Evolutionary conservation across 2,888 invertebrate genomes (phyloP).

Genomic region (Capitulum mitella): DNA sequence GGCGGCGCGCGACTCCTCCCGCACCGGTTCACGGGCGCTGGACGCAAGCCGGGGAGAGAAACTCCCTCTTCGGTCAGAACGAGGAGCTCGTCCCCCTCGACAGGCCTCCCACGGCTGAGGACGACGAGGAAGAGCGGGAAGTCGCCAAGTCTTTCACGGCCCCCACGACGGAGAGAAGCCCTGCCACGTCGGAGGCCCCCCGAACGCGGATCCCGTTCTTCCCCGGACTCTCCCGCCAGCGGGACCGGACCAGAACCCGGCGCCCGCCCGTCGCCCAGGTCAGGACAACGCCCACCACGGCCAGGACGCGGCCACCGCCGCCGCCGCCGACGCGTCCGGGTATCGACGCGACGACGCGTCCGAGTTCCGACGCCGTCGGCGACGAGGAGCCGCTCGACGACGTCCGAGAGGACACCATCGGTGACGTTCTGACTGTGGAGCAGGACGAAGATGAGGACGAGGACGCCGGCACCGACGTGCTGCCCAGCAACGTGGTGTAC

Average conservation of each 20-base stretch:
- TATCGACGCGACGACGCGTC: neutral
- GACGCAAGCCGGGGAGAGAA: neutral
- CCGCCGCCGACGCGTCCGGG: neutral
- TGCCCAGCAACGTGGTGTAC: conserved; percentile 37
- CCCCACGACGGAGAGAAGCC: neutral
- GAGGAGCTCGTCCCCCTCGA: no score
- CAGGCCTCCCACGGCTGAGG: neutral
- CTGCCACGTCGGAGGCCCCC: neutral
- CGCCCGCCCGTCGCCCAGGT: neutral
- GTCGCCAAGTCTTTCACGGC: neutral
- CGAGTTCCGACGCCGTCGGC: neutral
- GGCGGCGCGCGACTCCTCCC: neutral
- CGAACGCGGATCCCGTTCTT: neutral
- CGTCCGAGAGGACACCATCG: neutral
- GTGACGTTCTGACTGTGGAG: neutral
- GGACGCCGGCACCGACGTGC: neutral
- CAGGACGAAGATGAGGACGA: neutral
- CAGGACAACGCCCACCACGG: neutral
- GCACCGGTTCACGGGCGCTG: neutral
- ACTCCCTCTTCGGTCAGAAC: neutral
- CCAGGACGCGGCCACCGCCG: neutral
- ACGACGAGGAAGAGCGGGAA: neutral
- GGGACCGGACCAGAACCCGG: neutral
- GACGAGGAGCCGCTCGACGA: neutral
- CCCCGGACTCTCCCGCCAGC: neutral